A percentile compares a stretch with the other conserved stretches of the same genome.
Conservation (phyloP, 2,888 invertebrate genomes). For the Eretmocerus hayati region DNA sequence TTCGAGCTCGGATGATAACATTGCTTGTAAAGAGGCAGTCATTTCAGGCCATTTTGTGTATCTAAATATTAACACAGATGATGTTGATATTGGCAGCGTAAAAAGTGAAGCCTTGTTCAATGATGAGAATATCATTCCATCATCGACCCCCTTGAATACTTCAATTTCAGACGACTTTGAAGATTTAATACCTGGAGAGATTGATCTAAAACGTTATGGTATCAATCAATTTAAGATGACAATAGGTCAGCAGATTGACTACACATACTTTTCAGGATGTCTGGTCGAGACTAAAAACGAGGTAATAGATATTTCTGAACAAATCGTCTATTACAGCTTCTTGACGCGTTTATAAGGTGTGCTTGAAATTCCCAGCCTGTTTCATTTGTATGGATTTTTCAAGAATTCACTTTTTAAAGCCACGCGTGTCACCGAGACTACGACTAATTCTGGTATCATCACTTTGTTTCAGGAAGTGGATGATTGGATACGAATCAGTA, state of each 20-base stretch:
- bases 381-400: no score
- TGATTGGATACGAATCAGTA: slow-evolving; percentile 1
- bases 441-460: no score
- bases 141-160: slow-evolving; percentile 7
- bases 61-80: not conserved
- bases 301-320: not conserved
- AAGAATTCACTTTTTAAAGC: no score
- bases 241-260: not conserved
- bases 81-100: slow-evolving; percentile 8
- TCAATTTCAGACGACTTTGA: not conserved
- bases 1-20: not conserved
- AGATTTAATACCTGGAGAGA: not conserved
- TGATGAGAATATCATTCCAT: not conserved
- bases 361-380: no score
- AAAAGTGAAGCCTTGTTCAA: slow-evolving; percentile 1
- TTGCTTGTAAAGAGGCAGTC: not conserved
- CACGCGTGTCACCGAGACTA: no score
- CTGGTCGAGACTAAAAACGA: slow-evolving; percentile 11
- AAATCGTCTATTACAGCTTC: not conserved
- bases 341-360: no score
- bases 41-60: slow-evolving; percentile 2
- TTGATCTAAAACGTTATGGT: slow-evolving; percentile 3
- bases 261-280: not conserved
- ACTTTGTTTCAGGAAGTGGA: slow-evolving; percentile 11
- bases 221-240: slow-evolving; percentile 1